Base-by-base conservation (phyloP, 2,113 vertebrate genomes). In the Myrmecophaga tridactyla region DNA sequence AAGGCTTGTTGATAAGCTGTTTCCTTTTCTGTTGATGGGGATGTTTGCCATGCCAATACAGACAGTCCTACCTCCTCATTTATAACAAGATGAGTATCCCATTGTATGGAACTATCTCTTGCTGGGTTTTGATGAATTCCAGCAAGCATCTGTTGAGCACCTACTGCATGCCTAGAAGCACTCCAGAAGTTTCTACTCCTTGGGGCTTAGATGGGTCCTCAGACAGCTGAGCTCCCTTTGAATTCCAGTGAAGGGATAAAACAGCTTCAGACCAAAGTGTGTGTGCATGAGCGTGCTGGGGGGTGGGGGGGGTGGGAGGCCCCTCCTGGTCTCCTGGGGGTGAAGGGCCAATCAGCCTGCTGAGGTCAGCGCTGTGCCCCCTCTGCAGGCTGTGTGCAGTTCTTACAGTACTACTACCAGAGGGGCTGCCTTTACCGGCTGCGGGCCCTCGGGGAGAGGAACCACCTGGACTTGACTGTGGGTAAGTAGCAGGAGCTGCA, bases 331-430 rank as follows among this genome's bases (percentile, higher is more conserved):
- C 56, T 18, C 60, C 41, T 46, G 77, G n/a, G 48, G 7, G 25
- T 13, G n/a, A 58, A 23, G 39, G 11, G 29, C 69, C 39, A 8
- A n/a, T 1, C 6, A 46, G 23, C n/a, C 53, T 23, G 53, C 85
- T 92, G 70, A 96, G 14, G 34, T 15, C 0, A 1, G 81, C 0
- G 0, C 43, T 77, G 85, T 63, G 92, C 65, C 92, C 63, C 95
- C 95, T 56, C 92, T 98, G 46, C 96, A 99, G 99, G 99, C 96
- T 99, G 99, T 20, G 99, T 99, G 83, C 99, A 99, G 98, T 99
- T 99, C 98, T 98, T 99, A 41, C 99, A 99, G 94, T 99, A 99
- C 98, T 99, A 99, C 95, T 99, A 99, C 97, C 99, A 99, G 98
- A 99, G 99, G 39, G 99, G 99, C 93, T 99, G 99, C 97, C 99